These are phyloP conservation scores for Elachura formosa DNA, from an alignment of 2,113 vertebrate species.

Conservation along the genomic window DNA sequence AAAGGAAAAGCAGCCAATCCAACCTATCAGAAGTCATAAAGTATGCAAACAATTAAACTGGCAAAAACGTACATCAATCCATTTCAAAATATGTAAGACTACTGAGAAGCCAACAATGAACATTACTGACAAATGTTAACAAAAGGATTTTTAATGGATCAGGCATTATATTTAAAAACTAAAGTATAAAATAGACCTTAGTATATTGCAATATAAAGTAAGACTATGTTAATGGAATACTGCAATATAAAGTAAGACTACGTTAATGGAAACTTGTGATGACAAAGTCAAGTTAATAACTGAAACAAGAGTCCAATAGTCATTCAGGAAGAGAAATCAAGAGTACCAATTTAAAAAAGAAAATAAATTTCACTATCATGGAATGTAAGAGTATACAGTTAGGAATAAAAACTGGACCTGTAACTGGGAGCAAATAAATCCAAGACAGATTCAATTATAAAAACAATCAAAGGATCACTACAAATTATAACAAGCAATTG, in stretches of 20 bases:
- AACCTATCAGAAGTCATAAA: background rate
- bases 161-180: background rate
- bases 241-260: background rate
- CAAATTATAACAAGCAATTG: background rate
- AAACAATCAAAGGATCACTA: background rate
- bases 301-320: background rate
- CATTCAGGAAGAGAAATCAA: background rate
- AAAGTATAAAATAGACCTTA: background rate
- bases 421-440: background rate
- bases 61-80: background rate
- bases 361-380: background rate
- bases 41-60: background rate
- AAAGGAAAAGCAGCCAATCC: background rate
- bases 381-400: rapidly evolving
- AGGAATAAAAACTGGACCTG: background rate
- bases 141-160: background rate
- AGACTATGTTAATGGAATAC: background rate
- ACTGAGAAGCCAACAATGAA: background rate
- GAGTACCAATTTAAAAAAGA: background rate
- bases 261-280: background rate
- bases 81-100: background rate
- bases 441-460: background rate
- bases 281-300: background rate
- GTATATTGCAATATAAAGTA: background rate
- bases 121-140: background rate